These are phyloP conservation scores for Phorcus lineatus DNA, from an alignment of 2,888 invertebrate genomes.

Conservation along the genomic window DNA sequence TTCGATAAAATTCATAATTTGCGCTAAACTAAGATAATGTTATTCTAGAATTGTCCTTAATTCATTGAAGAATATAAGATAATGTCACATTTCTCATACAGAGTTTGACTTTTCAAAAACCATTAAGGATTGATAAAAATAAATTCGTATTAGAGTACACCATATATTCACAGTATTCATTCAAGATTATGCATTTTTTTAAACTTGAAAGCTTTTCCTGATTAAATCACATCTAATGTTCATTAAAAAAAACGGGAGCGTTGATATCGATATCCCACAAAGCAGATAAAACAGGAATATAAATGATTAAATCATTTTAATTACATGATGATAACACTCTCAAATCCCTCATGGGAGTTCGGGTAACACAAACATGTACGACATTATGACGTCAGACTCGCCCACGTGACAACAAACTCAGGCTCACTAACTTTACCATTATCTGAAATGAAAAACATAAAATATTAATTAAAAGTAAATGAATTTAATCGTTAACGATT, in stretches of 20 bases:
- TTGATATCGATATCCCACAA: neutral
- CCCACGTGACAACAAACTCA: constrained; percentile 55
- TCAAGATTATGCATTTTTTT: too few species aligned
- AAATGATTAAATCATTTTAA: neutral
- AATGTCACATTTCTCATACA: too few species aligned
- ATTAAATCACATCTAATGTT: neutral
- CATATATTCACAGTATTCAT: too few species aligned
- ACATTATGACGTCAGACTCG: constrained; percentile 37
- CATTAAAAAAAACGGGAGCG: neutral
- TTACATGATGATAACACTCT: neutral
- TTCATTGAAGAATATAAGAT: too few species aligned
- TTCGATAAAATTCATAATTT: too few species aligned
- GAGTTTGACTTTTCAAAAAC: too few species aligned
- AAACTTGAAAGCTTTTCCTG: neutral
- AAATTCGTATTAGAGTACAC: too few species aligned
- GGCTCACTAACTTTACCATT: constrained; percentile 50
- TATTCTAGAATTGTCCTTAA: too few species aligned
- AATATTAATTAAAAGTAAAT: too few species aligned
- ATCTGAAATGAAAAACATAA: constrained; percentile 40
- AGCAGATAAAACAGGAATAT: neutral
- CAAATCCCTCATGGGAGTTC: neutral
- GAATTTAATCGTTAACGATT: too few species aligned
- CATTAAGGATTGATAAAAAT: too few species aligned
- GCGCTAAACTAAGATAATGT: too few species aligned
- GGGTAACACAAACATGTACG: neutral